These are phyloP conservation scores for Lasioglossum morio DNA, from an alignment of 2,888 invertebrate species.

Conservation along the genomic window DNA sequence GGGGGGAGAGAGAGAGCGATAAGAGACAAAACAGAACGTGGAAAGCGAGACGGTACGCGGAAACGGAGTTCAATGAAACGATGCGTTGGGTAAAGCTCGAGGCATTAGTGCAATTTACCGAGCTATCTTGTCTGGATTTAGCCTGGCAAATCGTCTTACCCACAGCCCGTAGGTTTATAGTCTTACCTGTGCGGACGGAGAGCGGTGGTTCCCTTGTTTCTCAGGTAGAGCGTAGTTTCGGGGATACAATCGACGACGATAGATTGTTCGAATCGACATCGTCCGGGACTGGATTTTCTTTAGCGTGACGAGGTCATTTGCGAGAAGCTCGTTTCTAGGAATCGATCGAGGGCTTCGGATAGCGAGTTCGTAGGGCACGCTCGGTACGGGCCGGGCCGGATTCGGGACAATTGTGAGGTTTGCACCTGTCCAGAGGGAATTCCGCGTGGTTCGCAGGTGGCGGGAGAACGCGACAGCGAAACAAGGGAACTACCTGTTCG, in stretches of 20 bases:
- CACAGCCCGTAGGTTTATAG: background rate
- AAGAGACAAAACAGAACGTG: background rate
- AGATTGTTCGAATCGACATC: too few relatives aligned
- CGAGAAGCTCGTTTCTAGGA: background rate
- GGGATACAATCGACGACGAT: background rate
- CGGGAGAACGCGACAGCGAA: background rate
- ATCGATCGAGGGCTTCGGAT: background rate
- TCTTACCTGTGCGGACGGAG: background rate
- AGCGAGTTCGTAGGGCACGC: background rate
- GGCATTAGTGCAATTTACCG: background rate
- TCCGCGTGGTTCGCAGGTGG: slow-evolving; percentile 14
- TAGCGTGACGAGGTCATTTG: background rate
- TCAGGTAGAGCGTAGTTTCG: background rate
- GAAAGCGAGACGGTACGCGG: background rate
- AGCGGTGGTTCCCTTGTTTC: too few relatives aligned
- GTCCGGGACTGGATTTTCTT: too few relatives aligned
- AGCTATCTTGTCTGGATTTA: background rate
- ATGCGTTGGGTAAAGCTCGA: too few relatives aligned
- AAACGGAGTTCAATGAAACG: background rate
- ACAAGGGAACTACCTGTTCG: slow-evolving; percentile 38
- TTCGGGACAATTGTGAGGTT: slow-evolving; percentile 14
- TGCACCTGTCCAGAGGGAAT: slow-evolving; percentile 24
- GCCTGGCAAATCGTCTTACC: background rate
- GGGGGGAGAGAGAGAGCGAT: background rate
- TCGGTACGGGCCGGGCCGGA: background rate